Percentiles rank a stretch among this genome's conserved stretches.
These are phyloP conservation scores for Callocephalon fimbriatum DNA, from an alignment of 2,113 vertebrate genomes.

Conservation along the genomic window DNA sequence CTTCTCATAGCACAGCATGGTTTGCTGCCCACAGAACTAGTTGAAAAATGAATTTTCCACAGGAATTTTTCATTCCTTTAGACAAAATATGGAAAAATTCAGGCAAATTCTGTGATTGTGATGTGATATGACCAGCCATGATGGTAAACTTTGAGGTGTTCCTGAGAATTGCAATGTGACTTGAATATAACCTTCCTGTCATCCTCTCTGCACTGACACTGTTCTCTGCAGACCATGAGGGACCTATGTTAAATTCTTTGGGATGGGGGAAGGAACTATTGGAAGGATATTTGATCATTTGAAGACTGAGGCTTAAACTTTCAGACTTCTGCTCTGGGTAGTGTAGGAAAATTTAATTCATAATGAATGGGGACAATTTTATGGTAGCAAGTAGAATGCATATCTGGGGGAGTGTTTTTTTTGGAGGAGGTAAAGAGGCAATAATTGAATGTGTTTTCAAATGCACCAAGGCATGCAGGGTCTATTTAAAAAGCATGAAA, in stretches of 20 bases:
- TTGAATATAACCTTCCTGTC: background rate
- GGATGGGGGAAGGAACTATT: background rate
- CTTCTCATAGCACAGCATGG: rapidly evolving
- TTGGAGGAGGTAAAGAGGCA: background rate
- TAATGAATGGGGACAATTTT: background rate
- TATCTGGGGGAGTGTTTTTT: background rate
- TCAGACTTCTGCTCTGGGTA: background rate
- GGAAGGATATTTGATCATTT: background rate
- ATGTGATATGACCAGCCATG: background rate
- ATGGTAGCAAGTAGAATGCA: background rate
- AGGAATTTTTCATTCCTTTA: background rate
- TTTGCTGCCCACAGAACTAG: background rate
- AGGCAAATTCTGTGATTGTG: background rate
- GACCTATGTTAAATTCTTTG: background rate
- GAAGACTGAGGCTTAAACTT: background rate
- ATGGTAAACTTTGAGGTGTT: background rate
- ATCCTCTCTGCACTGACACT: background rate
- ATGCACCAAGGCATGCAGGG: background rate
- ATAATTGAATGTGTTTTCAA: background rate
- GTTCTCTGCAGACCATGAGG: background rate
- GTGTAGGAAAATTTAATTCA: background rate
- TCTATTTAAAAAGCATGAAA: background rate
- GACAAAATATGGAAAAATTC: background rate
- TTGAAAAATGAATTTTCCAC: background rate
- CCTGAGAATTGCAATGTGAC: background rate